Evolutionary conservation across 1,140 invertebrate species (phyloP).

Genomic region (Lordiphosa clarofinis): DNA sequence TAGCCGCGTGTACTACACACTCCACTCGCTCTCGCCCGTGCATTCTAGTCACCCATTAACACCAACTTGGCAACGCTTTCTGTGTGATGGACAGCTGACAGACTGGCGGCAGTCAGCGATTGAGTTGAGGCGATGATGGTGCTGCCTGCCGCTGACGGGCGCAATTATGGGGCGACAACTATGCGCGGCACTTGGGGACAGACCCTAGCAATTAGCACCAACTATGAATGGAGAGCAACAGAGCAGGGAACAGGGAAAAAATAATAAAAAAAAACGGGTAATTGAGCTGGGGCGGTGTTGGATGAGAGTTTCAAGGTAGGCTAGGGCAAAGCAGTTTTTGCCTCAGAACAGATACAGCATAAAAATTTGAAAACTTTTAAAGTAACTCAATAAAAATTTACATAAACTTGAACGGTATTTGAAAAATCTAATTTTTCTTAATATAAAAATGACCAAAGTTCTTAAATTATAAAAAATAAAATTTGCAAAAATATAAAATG

Average conservation of each 20-base stretch:
- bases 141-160: constrained; percentile 17
- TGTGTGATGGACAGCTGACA: constrained; percentile 74
- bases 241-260: constrained; percentile 5
- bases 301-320: too few relatives aligned
- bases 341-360: too few relatives aligned
- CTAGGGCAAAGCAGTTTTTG: too few relatives aligned
- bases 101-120: constrained; percentile 64
- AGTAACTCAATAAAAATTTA: too few relatives aligned
- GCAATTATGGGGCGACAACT: constrained; percentile 76
- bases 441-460: too few relatives aligned
- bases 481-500: too few relatives aligned
- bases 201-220: constrained; percentile 62
- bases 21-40: constrained; percentile 28
- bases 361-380: too few relatives aligned
- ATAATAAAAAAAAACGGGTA: too few relatives aligned
- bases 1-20: constrained; percentile 63
- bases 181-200: constrained; percentile 72
- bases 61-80: constrained; percentile 73
- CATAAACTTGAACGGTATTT: too few relatives aligned
- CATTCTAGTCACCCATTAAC: constrained; percentile 76
- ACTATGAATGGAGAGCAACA: constrained; percentile 63
- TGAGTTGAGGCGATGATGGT: constrained; percentile 32
- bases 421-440: too few relatives aligned
- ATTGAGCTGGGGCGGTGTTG: too few relatives aligned
- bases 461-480: too few relatives aligned